phyloP scores from a whole-genome alignment of 2,888 invertebrate genomes.

The Hypercompe scribonia region DNA sequence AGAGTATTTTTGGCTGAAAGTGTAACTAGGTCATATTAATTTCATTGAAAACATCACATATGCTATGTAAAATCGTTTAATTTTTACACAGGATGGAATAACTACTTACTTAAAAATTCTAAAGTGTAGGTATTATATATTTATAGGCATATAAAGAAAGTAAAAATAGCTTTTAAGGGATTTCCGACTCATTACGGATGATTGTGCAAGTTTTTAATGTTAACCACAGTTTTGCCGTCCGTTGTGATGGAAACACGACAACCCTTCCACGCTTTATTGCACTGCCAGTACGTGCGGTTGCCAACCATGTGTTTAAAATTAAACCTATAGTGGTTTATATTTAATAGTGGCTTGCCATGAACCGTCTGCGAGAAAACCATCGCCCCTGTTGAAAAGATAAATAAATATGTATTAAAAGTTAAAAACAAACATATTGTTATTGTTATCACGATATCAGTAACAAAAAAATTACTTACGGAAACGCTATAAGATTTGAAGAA shows the following conservation, averaged over 20 bases:
- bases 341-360: constrained; percentile 51
- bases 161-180: background rate
- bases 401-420: background rate
- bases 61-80: background rate
- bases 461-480: background rate
- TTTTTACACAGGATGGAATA: background rate
- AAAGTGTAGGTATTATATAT: background rate
- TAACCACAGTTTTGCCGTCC: constrained; percentile 30
- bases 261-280: constrained; percentile 44
- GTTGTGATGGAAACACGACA: constrained; percentile 43
- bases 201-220: constrained; percentile 28
- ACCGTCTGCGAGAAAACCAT: constrained; percentile 26
- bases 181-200: constrained; percentile 13
- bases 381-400: constrained; percentile 11
- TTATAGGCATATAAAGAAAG: background rate
- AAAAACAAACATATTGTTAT: background rate
- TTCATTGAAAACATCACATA: background rate
- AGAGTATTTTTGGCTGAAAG: too few relatives aligned
- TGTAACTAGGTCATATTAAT: background rate
- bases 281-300: constrained; percentile 41
- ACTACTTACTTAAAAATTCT: background rate
- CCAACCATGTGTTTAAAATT: constrained; percentile 43
- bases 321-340: constrained; percentile 50
- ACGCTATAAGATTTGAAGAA: background rate
- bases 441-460: background rate